Conservation (phyloP, 2,797 vertebrate species). For the Anas bernieri region DNA sequence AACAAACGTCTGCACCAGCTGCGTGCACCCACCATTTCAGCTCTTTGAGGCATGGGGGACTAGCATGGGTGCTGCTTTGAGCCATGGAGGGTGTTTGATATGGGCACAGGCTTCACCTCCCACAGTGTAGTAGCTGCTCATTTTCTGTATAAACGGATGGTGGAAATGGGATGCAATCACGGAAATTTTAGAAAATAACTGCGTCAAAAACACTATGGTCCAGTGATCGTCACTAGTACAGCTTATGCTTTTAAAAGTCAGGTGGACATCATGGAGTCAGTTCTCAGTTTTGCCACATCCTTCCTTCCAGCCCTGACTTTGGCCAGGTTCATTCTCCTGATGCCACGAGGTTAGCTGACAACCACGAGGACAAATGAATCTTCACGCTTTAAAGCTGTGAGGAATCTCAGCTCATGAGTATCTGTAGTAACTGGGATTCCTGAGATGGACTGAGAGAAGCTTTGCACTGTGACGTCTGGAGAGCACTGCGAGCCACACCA, state of each 20-base stretch:
- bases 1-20: fast-evolving
- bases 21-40: fast-evolving
- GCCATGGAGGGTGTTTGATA: not conserved
- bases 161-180: not conserved
- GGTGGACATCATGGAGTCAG: not conserved
- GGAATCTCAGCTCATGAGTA: not conserved
- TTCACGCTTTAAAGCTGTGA: not conserved
- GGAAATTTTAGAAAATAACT: not conserved
- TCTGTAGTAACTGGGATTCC: not conserved
- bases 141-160: not conserved
- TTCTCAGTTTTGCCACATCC: not conserved
- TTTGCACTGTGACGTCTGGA: not conserved
- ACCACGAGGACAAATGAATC: not conserved
- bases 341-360: not conserved
- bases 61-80: not conserved
- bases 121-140: not conserved
- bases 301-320: not conserved
- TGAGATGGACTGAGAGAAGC: not conserved
- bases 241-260: not conserved
- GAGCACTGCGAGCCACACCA: not conserved
- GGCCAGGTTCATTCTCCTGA: not conserved
- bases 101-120: fast-evolving
- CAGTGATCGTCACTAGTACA: not conserved
- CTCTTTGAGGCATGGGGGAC: fast-evolving
- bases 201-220: not conserved